Evolutionary conservation across 2,797 vertebrate species (phyloP).

Genomic region (Siniperca undulata): DNA sequence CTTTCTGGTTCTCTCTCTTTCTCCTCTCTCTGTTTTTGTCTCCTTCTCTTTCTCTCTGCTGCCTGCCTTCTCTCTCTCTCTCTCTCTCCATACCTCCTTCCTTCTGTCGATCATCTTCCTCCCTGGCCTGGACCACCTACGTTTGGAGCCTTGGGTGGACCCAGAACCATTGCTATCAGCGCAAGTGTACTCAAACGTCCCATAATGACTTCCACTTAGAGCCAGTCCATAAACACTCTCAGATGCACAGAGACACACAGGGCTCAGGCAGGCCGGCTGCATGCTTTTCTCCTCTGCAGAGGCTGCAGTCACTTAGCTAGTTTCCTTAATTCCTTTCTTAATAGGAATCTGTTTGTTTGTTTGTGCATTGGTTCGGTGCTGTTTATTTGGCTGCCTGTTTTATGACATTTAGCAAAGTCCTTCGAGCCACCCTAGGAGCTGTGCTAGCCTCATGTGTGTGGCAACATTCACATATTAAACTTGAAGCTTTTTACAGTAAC

Average conservation of each 20-base stretch:
- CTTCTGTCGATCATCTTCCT: slow-evolving; percentile 71
- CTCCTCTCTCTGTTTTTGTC: slow-evolving; percentile 38
- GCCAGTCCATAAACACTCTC: slow-evolving; percentile 87
- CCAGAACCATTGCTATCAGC: slow-evolving; percentile 80
- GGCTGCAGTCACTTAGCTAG: slow-evolving; percentile 76
- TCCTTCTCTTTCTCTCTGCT: slow-evolving; percentile 36
- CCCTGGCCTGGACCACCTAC: slow-evolving; percentile 80
- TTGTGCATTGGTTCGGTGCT: slow-evolving; percentile 74
- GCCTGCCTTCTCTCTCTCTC: slow-evolving; percentile 17
- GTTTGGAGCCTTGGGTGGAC: slow-evolving; percentile 76
- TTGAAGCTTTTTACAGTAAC: slow-evolving; percentile 67
- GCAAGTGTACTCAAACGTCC: slow-evolving; percentile 82
- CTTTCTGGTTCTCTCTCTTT: slow-evolving; percentile 59
- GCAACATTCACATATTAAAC: slow-evolving; percentile 64
- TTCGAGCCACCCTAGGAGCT: slow-evolving; percentile 62
- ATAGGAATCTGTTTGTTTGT: slow-evolving; percentile 82
- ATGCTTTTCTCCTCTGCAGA: slow-evolving; percentile 66
- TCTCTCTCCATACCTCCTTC: slow-evolving; percentile 26
- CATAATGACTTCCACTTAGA: slow-evolving; percentile 87
- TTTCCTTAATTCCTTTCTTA: slow-evolving; percentile 79
- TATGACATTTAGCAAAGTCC: slow-evolving; percentile 70
- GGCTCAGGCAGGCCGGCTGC: slow-evolving; percentile 57
- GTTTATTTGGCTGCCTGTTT: slow-evolving; percentile 79
- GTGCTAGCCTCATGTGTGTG: slow-evolving; percentile 56
- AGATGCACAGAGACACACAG: slow-evolving; percentile 80